phyloP scores from a whole-genome alignment of 2,888 invertebrate species.

The Acleris literana region DNA sequence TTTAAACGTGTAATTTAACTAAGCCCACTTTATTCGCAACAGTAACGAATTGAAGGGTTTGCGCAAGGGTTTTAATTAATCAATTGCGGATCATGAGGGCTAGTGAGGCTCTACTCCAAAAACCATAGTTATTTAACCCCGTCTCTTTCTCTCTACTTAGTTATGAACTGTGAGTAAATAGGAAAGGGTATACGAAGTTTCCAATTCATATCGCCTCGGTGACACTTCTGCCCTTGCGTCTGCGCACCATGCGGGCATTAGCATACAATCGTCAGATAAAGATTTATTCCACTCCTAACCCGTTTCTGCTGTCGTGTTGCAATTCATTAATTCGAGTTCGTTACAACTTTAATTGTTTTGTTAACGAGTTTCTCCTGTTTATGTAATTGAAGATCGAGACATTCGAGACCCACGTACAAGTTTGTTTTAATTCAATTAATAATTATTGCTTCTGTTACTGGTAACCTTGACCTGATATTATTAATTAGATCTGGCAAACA shows the following conservation, averaged over 20 bases:
- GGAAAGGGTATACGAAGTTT: not conserved
- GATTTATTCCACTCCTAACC: slow-evolving; percentile 59
- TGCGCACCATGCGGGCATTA: slow-evolving; percentile 71
- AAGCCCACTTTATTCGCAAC: slow-evolving; percentile 19
- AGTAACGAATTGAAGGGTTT: slow-evolving; percentile 30
- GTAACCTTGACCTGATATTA: too few relatives aligned
- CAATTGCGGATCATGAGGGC: slow-evolving; percentile 35
- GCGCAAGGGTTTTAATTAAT: slow-evolving; percentile 40
- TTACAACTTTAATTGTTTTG: slow-evolving; percentile 27
- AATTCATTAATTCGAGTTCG: slow-evolving; percentile 36
- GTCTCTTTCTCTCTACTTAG: not conserved
- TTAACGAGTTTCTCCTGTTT: slow-evolving; percentile 24
- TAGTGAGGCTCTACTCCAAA: not conserved
- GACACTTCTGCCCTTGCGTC: slow-evolving; percentile 41
- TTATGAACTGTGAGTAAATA: not conserved
- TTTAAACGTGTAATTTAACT: slow-evolving; percentile 4
- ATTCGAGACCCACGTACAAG: not conserved
- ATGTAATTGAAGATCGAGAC: slow-evolving; percentile 2
- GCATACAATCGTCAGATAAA: slow-evolving; percentile 61
- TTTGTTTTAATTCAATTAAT: too few relatives aligned
- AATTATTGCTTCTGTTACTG: too few relatives aligned
- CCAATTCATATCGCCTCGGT: too few relatives aligned
- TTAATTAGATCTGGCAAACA: too few relatives aligned
- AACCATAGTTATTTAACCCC: not conserved
- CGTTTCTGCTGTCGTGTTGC: slow-evolving; percentile 45